Evolutionary conservation across 92 coral and sea anemone species (phyloP).

Genomic region (Paramuricea clavata): DNA sequence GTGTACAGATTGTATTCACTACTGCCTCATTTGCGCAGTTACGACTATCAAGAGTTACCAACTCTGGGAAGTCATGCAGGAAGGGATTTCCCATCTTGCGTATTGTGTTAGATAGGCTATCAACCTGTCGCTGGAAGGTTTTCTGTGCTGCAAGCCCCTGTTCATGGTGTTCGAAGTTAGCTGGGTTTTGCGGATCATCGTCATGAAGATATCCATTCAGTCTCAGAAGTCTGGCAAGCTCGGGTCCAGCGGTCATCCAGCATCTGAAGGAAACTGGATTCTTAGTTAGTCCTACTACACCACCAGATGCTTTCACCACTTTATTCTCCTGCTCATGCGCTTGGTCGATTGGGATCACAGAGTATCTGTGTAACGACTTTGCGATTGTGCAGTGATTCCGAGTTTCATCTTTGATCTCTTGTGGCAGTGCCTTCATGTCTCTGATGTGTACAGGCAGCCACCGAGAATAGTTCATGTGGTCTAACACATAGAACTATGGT

Average conservation of each 20-base stretch:
- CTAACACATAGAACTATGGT: not conserved
- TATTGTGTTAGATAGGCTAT: conserved; percentile 42
- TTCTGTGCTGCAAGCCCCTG: conserved; percentile 57
- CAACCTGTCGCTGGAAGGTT: conserved; percentile 57
- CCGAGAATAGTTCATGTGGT: not conserved
- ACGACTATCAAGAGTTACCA: conserved; percentile 66
- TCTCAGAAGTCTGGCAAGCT: not conserved
- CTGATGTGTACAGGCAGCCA: too few species aligned
- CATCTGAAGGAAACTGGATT: not conserved
- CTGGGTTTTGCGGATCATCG: conserved; percentile 8
- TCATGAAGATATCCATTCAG: not conserved
- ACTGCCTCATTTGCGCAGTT: conserved; percentile 65
- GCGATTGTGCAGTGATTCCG: not conserved
- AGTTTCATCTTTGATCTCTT: not conserved
- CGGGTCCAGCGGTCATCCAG: not conserved
- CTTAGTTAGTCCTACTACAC: not conserved
- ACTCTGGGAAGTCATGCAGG: conserved; percentile 64
- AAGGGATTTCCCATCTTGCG: conserved; percentile 75
- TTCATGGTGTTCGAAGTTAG: conserved; percentile 62
- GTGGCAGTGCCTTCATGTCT: too few species aligned
- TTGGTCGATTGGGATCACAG: not conserved
- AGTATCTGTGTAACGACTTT: not conserved
- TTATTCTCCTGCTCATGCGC: too few species aligned
- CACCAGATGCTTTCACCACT: not conserved
- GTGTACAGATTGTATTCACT: conserved; percentile 37